Evolutionary conservation across 2,797 vertebrate genomes (phyloP), one percentile per base, ranked within the genome.

Genomic region (Micropoecilia bifurca): DNA sequence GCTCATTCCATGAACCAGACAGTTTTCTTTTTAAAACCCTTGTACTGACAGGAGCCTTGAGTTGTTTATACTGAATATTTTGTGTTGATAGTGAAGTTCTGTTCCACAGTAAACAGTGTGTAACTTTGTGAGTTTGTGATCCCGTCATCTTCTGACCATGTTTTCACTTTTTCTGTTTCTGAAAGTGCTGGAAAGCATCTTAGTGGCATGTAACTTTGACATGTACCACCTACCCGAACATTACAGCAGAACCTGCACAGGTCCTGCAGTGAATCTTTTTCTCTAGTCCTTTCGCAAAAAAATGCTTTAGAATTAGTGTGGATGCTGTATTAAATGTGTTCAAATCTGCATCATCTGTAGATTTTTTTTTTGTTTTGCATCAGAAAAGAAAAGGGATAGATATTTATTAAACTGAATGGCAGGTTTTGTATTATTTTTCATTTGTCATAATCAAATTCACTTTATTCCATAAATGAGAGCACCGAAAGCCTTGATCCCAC

Each of bases 391-490:
- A 69, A 12, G 57, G 76, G 22, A 14, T 8, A 73, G 53, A 81
- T 83, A 79, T 46, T 85, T 80, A 90, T 87, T 87, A 80, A 87
- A 86, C 33, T 50, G 59, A 48, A 33, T 80, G 83, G 83, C 82
- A 77, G 63, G 81, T 81, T 9, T 46, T 66, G 59, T 45, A 50
- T 77, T 68, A 85, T 66, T 78, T 73, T 74, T 85, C 89, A 93
- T 94, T 86, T 89, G 88, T 93, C 90, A 89, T 82, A 82, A 90
- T 91, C 89, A 91, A 87, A 92, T 86, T 88, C 86, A 73, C 68
- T 91, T 91, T 76, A 90, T 81, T 66, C 66, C 77, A 73, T 48
- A 71, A 89, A 45, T 79, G 80, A 80, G 72, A 53, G 80, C 76
- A 89, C 28, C 78, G 84, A 76, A 71, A 73, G 75, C 81, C 79